These are phyloP conservation scores for Ophthalmolycus amberensis DNA, from an alignment of 2,113 vertebrate genomes.

Conservation along the genomic window DNA sequence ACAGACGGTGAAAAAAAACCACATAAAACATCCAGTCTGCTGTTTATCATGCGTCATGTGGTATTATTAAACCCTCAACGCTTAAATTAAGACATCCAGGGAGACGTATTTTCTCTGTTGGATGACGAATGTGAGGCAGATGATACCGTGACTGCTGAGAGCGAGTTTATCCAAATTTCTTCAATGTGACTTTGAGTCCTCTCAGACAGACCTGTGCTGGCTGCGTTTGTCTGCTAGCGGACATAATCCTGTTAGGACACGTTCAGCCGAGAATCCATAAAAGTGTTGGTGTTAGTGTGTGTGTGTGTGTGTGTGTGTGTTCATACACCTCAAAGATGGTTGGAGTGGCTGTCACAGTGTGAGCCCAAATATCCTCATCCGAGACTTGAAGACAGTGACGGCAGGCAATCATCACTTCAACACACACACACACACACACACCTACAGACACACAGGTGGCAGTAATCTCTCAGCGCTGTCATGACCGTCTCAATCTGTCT, in stretches of 20 bases:
- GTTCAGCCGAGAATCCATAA: constrained; percentile 21
- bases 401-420: constrained; percentile 35
- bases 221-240: constrained; percentile 1
- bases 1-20: constrained; percentile 22
- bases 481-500: constrained; percentile 63
- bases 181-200: constrained; percentile 35
- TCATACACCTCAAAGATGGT: constrained; percentile 25
- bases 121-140: neutral
- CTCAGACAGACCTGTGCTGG: neutral
- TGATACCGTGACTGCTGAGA: neutral
- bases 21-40: neutral
- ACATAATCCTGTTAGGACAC: constrained; percentile 63
- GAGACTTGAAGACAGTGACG: constrained; percentile 17
- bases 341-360: constrained; percentile 24
- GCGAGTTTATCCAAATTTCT: neutral
- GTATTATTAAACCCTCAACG: neutral
- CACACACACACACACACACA: constrained; percentile 1
- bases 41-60: constrained; percentile 10
- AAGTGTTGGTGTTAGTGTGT: neutral
- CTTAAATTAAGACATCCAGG: constrained; percentile 17
- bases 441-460: constrained; percentile 37
- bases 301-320: constrained; percentile 5
- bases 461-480: constrained; percentile 59
- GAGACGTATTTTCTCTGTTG: neutral
- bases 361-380: constrained; percentile 39